A percentile compares a stretch with the other conserved stretches of the same genome.
Evolutionary conservation across 2,888 invertebrate genomes (phyloP).

Genomic region (Tribolium freemani): DNA sequence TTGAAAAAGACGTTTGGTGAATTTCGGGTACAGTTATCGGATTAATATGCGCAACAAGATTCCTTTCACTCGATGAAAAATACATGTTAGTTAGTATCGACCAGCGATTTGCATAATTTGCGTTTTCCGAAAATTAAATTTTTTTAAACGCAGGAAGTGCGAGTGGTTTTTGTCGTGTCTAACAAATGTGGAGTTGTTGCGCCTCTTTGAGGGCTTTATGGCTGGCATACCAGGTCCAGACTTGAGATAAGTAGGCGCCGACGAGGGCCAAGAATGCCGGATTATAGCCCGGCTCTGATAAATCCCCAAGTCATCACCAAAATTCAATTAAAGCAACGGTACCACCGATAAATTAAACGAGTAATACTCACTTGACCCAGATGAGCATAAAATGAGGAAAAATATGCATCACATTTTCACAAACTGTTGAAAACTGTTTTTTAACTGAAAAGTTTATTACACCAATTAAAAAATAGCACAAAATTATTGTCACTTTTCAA

Average conservation of each 20-base stretch:
- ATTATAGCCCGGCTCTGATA: constrained; percentile 44
- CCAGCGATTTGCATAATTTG: constrained; percentile 39
- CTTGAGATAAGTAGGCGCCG: constrained; percentile 56
- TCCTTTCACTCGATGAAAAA: constrained; percentile 38
- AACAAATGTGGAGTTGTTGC: constrained; percentile 31
- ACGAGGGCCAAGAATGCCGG: constrained; percentile 48
- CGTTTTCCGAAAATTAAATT: not conserved
- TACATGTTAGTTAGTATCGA: constrained; percentile 39
- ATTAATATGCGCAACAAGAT: constrained; percentile 42
- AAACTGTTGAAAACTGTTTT: too few species aligned
- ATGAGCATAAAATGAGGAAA: not conserved
- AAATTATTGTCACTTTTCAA: too few species aligned
- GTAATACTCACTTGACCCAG: constrained; percentile 11
- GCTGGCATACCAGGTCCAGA: constrained; percentile 48
- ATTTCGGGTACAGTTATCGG: constrained; percentile 27
- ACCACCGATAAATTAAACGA: constrained; percentile 22
- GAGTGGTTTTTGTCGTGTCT: not conserved
- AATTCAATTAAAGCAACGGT: constrained; percentile 36
- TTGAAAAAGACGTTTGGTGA: constrained; percentile 48
- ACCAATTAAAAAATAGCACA: too few species aligned
- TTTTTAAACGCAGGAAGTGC: not conserved
- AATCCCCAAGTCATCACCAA: constrained; percentile 32
- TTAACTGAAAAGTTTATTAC: too few species aligned
- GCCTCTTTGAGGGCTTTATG: constrained; percentile 41
- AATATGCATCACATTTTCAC: too few species aligned